Percentiles rank a stretch among this genome's conserved stretches.
Evolutionary conservation across 2,113 vertebrate species (phyloP).

Genomic region (Thermophis baileyi): DNA sequence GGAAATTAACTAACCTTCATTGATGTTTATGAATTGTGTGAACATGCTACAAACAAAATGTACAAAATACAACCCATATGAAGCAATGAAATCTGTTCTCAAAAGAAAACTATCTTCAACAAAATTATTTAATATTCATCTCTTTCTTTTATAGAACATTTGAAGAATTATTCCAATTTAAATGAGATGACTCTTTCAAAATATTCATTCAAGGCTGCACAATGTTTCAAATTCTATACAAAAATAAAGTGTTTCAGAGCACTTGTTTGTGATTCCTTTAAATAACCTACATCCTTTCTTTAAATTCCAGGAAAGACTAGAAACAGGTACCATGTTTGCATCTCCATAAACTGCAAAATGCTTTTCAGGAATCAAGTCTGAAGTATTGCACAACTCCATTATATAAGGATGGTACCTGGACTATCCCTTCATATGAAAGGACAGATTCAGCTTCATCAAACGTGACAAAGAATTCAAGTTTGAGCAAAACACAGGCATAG

Average conservation of each 20-base stretch:
- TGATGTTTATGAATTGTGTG: not conserved
- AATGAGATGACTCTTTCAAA: not conserved
- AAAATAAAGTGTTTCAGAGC: not conserved
- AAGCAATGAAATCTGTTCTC: not conserved
- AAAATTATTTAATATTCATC: not conserved
- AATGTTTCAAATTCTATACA: not conserved
- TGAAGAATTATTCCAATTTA: not conserved
- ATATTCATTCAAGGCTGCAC: not conserved
- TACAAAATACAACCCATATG: not conserved
- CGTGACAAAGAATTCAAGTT: not conserved
- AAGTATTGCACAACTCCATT: not conserved
- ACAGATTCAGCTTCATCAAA: not conserved
- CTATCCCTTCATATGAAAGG: not conserved
- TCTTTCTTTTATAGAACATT: not conserved
- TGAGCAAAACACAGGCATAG: not conserved
- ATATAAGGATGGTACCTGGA: not conserved
- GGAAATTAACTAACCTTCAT: not conserved
- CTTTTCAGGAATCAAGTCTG: not conserved
- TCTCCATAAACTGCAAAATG: not conserved
- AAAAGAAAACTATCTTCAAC: not conserved
- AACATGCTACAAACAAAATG: not conserved
- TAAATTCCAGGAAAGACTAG: not conserved
- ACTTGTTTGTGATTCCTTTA: not conserved
- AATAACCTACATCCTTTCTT: not conserved
- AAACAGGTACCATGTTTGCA: not conserved